phyloP scores from a whole-genome alignment of 2,113 vertebrate genomes.

The Hippotragus niger region DNA sequence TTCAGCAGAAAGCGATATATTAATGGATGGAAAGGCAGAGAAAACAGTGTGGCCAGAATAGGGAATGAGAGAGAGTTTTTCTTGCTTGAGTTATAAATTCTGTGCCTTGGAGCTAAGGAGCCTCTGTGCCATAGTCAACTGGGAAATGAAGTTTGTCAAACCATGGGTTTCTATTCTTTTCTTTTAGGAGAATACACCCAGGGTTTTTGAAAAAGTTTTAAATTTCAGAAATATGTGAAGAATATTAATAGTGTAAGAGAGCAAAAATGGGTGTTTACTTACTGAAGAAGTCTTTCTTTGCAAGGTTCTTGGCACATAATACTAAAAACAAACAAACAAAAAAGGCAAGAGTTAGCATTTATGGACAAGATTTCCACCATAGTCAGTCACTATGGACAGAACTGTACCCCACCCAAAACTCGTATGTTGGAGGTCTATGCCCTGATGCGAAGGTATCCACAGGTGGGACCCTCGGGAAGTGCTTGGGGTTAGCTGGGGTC shows the following conservation, averaged over 20 bases:
- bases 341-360: conserved; percentile 21
- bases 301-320: conserved; percentile 99
- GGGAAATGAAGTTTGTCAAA: not conserved
- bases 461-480: not conserved
- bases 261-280: conserved; percentile 80
- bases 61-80: not conserved
- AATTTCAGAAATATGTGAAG: conserved; percentile 10
- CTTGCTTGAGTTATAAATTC: not conserved
- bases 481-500: not conserved
- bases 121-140: not conserved
- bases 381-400: not conserved
- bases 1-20: not conserved
- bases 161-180: not conserved
- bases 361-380: not conserved
- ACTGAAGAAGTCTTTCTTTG: conserved; percentile 99
- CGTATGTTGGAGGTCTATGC: not conserved
- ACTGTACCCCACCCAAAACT: not conserved
- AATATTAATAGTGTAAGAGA: not conserved
- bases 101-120: not conserved
- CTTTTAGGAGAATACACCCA: not conserved
- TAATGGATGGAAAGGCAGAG: not conserved
- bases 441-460: not conserved
- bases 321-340: conserved; percentile 85
- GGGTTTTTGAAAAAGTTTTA: not conserved
- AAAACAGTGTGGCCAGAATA: not conserved